Base-by-base conservation (phyloP, 2,888 invertebrate genomes). In the Stomorhina lunata region DNA sequence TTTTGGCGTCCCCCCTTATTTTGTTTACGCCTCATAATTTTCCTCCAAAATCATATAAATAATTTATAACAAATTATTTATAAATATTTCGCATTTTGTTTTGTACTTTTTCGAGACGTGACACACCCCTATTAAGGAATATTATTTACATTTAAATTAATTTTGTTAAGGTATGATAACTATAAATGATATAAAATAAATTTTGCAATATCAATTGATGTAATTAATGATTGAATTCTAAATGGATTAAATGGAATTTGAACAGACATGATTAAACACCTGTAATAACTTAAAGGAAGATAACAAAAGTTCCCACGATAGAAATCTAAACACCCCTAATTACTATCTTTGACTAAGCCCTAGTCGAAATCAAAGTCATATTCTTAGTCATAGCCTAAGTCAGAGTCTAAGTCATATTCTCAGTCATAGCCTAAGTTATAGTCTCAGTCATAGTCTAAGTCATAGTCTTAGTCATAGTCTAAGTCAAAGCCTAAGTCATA, bases 121-220 rank as follows among this genome's bases (percentile, higher is more conserved):
- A 73, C 73, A 78, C 81, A 63, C 77, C 81, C 72, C 22, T 77
- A n/a, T 57, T 63, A 73, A 50, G 40, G 37, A 50, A 43, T 61
- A 53, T 34, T 45, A 32, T 37, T 57, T 57, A 17, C 6, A 40
- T 50, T 12, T 7, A 59, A 48, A 20, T n/a, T 57, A 22, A 22
- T 50, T 53, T 50, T n/a, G 25, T 43, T 43, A 40, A 34, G 32
- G 32, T 34, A 45, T 65, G 45, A 55, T 15, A 32, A 15, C 10
- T 48, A 6, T n/a, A n/a, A n/a, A n/a, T n/a, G n/a, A n/a, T n/a
- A n/a, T n/a, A n/a, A n/a, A n/a, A n/a, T n/a, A n/a, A n/a, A n/a
- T 48, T 50, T 32, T 32, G 20, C 7, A 25, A 40, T 15, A 37
- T 9, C 25, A 27, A 25, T 61, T 25, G 3, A 37, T 45, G 20